Evolutionary conservation across 2,888 invertebrate genomes (phyloP), one percentile per base, ranked within the genome.

Genomic region (Andrena hattorfiana): DNA sequence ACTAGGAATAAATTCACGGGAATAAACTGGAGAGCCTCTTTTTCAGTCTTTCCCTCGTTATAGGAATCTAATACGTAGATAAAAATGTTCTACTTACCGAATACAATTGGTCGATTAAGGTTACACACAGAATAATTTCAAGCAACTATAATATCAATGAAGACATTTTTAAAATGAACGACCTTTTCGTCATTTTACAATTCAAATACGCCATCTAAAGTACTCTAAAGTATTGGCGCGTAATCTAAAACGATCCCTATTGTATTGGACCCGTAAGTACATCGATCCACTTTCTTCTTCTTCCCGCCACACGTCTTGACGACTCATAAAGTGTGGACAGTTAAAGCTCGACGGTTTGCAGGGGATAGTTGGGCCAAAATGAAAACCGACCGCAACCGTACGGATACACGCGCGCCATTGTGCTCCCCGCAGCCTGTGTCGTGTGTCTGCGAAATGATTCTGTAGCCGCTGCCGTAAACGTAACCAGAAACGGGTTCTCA

Each of bases 401-500:
- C 73, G 75, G 70, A 86, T 73, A 79, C 74, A 70, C 8, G 32
- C 35, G 30, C 32, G 62, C 35, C 23, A 26, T 68, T 35, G 71
- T 48, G 60, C 51, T 30, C 63, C 66, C 42, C 16, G 4, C 42
- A 20, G 32, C 54, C 56, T 26, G 35, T 56, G n/a, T 6, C 64
- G 5, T 48, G 62, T 68, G 77, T 75, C 70, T 73, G 77, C 78
- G 81, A 84, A 83, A 87, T 77, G 89, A 88, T 88, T 66, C 80
- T 70, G 76, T 63, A 80, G 73, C 73, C 78, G 75, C 48, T 62
- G 73, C 75, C 78, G 85, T 83, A 87, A 88, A 82, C 80, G 87
- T 81, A 86, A 87, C 86, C 84, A 83, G 83, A 78, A 89, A 84
- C 76, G 82, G 87, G 86, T 77, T 76, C 81, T 78, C 74, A 85